Conservation (phyloP, 2,888 invertebrate species). For the Eupelmus urozonus region DNA sequence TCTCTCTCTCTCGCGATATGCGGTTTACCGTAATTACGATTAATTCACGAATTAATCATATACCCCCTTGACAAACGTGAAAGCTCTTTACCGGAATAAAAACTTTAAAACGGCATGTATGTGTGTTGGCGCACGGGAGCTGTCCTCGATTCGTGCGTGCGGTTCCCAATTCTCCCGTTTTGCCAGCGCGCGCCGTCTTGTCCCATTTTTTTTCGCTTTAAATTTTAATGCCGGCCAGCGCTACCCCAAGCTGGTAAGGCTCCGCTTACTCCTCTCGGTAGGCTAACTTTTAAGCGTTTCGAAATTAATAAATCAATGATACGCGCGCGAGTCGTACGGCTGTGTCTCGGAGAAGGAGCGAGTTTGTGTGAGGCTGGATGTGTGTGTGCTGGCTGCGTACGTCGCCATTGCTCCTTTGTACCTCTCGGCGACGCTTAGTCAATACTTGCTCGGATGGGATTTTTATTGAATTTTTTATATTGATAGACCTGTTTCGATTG, state of each 20-base stretch:
- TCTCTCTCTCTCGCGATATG: conserved; percentile 10
- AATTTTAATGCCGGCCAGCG: conserved; percentile 18
- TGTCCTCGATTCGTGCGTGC: neutral
- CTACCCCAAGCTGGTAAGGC: neutral
- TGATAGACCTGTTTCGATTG: too few species aligned
- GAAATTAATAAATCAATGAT: conserved; percentile 47
- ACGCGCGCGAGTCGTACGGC: neutral
- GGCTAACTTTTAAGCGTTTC: conserved; percentile 42
- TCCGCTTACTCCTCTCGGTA: conserved; percentile 17
- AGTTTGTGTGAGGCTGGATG: too few species aligned
- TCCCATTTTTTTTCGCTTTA: conserved; percentile 12
- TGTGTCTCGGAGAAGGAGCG: too few species aligned
- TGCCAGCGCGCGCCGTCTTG: neutral
- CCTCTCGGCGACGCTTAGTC: too few species aligned
- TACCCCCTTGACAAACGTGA: neutral
- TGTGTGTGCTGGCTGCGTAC: too few species aligned
- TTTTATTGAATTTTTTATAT: too few species aligned
- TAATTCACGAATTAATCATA: conserved; percentile 56
- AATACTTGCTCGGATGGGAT: too few species aligned
- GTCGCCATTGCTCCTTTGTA: too few species aligned
- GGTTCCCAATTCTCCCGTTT: conserved; percentile 7
- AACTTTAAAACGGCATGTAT: conserved; percentile 39
- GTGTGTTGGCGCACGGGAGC: too few species aligned
- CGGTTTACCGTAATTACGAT: conserved; percentile 54
- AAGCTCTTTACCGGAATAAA: neutral